Percentiles rank a stretch among this genome's conserved stretches.
Evolutionary conservation across 23 tunicate genomes (phyloP).

Genomic region (Halocynthia aurantium): DNA sequence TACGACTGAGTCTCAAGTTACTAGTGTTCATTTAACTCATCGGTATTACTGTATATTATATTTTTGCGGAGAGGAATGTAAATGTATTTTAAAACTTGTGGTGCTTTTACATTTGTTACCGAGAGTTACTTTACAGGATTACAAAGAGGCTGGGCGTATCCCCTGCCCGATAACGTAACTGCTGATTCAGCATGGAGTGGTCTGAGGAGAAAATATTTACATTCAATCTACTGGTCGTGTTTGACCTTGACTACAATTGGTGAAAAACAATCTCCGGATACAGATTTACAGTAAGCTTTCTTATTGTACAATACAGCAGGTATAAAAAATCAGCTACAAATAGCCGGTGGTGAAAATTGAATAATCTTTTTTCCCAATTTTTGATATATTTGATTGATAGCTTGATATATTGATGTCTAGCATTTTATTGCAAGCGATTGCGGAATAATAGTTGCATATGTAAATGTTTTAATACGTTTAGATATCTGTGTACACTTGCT

Average conservation of each 20-base stretch:
- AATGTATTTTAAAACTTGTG: too few relatives aligned
- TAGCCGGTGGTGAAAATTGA: too few relatives aligned
- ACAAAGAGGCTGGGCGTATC: constrained; percentile 85
- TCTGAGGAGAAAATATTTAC: constrained; percentile 71
- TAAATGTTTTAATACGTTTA: background rate
- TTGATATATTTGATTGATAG: too few relatives aligned
- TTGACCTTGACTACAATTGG: constrained; percentile 90
- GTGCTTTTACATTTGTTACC: too few relatives aligned
- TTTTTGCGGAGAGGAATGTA: too few relatives aligned
- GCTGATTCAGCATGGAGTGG: constrained; percentile 48
- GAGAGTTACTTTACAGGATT: background rate
- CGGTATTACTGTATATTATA: too few relatives aligned
- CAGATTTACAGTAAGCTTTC: constrained; percentile 74
- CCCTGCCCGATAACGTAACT: constrained; percentile 34
- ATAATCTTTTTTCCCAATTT: too few relatives aligned
- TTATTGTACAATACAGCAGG: too few relatives aligned
- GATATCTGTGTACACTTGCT: constrained; percentile 77
- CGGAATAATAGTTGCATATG: too few relatives aligned
- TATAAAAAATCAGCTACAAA: too few relatives aligned
- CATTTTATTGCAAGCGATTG: too few relatives aligned
- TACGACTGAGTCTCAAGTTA: background rate
- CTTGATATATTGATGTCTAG: too few relatives aligned
- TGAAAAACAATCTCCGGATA: constrained; percentile 87
- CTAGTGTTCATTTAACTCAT: background rate
- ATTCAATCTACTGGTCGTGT: constrained; percentile 90